Conservation (phyloP, 2,888 invertebrate genomes). For the Ganaspis brasiliensis region DNA sequence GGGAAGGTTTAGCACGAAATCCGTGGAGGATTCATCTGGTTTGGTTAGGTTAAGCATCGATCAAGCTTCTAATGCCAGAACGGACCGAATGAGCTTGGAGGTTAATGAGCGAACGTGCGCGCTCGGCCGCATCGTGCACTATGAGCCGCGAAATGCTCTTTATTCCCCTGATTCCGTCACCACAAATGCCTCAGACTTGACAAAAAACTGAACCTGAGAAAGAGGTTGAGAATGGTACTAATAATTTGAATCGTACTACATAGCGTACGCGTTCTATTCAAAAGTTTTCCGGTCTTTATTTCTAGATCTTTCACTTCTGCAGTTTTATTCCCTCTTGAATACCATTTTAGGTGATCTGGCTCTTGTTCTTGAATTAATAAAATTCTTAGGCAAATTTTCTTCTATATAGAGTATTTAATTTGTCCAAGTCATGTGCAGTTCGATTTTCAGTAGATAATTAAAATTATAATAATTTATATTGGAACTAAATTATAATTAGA, state of each 20-base stretch:
- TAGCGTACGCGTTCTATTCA: not conserved
- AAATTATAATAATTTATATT: too few species aligned
- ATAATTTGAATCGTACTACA: not conserved
- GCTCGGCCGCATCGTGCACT: conserved; percentile 2
- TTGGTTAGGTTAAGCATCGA: conserved; percentile 34
- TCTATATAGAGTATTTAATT: too few species aligned
- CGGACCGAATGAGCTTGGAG: conserved; percentile 43
- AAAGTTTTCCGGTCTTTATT: not conserved
- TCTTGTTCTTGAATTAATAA: not conserved
- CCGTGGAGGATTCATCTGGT: conserved; percentile 27
- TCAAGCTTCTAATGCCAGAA: conserved; percentile 31
- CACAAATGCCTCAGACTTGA: not conserved
- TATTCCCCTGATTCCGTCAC: conserved; percentile 18
- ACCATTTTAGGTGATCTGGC: not conserved
- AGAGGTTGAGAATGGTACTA: not conserved
- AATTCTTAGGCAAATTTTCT: not conserved
- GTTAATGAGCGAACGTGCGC: conserved; percentile 39
- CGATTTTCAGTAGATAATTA: too few species aligned
- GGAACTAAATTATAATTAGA: too few species aligned
- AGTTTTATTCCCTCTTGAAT: not conserved
- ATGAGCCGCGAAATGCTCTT: conserved; percentile 35
- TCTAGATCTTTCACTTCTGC: not conserved
- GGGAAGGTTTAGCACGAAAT: conserved; percentile 43
- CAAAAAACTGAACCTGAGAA: not conserved
- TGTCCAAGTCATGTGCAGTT: too few species aligned